Conservation (phyloP, 2,888 invertebrate species). For the Polyommatus icarus region DNA sequence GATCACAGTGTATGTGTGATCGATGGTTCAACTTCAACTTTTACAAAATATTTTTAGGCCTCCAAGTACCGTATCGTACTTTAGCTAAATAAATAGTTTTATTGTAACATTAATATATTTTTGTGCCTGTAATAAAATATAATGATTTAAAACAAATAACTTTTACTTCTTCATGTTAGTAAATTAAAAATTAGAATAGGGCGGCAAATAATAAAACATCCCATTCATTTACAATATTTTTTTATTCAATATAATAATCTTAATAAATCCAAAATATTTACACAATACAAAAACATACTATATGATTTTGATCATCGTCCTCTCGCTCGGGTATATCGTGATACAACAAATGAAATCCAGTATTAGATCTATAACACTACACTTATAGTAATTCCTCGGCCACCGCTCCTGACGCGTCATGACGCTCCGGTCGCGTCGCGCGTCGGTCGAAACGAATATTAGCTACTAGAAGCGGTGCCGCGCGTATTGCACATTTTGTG, state of each 20-base stretch:
- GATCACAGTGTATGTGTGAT: no score
- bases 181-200: neutral
- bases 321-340: conserved; percentile 51
- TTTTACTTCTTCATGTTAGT: neutral
- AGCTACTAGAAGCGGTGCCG: conserved; percentile 22
- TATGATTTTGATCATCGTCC: conserved; percentile 70
- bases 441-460: conserved; percentile 1
- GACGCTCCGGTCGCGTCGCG: neutral
- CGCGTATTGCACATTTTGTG: conserved; percentile 37
- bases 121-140: conserved; percentile 6
- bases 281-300: conserved; percentile 80
- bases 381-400: conserved; percentile 41
- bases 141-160: neutral
- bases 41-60: neutral
- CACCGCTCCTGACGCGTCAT: conserved; percentile 44
- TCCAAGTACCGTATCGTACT: neutral
- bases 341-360: conserved; percentile 43
- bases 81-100: conserved; percentile 1
- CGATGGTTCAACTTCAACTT: no score
- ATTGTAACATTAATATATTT: conserved; percentile 1
- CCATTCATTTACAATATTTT: conserved; percentile 76
- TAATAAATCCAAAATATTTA: conserved; percentile 81
- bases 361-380: conserved; percentile 45
- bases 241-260: conserved; percentile 82
- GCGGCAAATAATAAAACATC: conserved; percentile 55